Evolutionary conservation across 1,140 invertebrate genomes (phyloP).

Genomic region (Diorhabda carinulata): DNA sequence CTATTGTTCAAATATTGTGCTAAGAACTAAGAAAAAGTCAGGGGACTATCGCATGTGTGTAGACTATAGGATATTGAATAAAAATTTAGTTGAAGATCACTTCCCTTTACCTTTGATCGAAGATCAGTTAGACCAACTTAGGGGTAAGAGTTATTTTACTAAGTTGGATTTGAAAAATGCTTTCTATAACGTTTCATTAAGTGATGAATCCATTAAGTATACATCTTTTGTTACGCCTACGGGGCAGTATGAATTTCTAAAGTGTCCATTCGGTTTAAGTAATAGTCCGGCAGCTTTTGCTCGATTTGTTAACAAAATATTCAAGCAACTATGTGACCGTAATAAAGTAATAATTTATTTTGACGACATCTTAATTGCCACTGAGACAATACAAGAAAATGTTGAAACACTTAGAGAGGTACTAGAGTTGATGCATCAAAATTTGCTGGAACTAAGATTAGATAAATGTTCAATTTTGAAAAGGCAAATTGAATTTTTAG

Average conservation of each 20-base stretch:
- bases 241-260: slow-evolving; percentile 38
- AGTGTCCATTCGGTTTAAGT: slow-evolving; percentile 39
- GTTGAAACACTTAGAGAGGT: slow-evolving; percentile 22
- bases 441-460: slow-evolving; percentile 27
- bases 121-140: slow-evolving; percentile 39
- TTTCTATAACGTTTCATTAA: slow-evolving; percentile 37
- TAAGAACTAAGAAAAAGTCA: slow-evolving; percentile 31
- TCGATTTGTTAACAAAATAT: slow-evolving; percentile 4
- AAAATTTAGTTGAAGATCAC: slow-evolving; percentile 34
- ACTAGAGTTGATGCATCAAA: slow-evolving; percentile 19
- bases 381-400: slow-evolving; percentile 18
- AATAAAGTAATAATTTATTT: slow-evolving; percentile 21
- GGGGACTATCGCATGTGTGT: slow-evolving; percentile 36
- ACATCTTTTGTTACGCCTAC: slow-evolving; percentile 35
- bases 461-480: slow-evolving; percentile 32
- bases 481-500: slow-evolving; percentile 25
- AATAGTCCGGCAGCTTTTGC: slow-evolving; percentile 18
- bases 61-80: slow-evolving; percentile 39
- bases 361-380: slow-evolving; percentile 29
- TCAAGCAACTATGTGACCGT: neutral
- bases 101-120: slow-evolving; percentile 42
- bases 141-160: slow-evolving; percentile 34
- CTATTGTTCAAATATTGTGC: neutral
- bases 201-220: slow-evolving; percentile 40
- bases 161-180: slow-evolving; percentile 33